Percentiles rank a stretch among this genome's conserved stretches.
Evolutionary conservation across 2,113 vertebrate genomes (phyloP).

Genomic region (Danio rerio): GRCz12tu NC_133184.1:24359501-24360000

Average conservation of each 20-base stretch:
- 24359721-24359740: constrained; percentile 40
- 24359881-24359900: constrained; percentile 97
- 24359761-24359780: constrained; percentile 17
- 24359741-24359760: background rate
- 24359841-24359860: constrained; percentile 79
- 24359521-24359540: constrained; percentile 73
- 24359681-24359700: constrained; percentile 17
- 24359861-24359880: constrained; percentile 91
- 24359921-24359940: constrained; percentile 86
- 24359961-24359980: constrained; percentile 27
- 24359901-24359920: constrained; percentile 89
- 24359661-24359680: constrained; percentile 33
- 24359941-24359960: constrained; percentile 92
- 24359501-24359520: constrained; percentile 63
- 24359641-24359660: constrained; percentile 41
- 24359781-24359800: constrained; percentile 46
- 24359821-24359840: constrained; percentile 73
- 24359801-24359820: background rate
- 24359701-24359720: constrained; percentile 52
- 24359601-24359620: constrained; percentile 51
- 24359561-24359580: constrained; percentile 34
- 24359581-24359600: background rate
- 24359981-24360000: background rate
- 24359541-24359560: constrained; percentile 75
- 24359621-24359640: constrained; percentile 48